These are phyloP conservation scores for Capitella teleta DNA, from an alignment of 1,140 invertebrate genomes.

Conservation along the genomic window DNA sequence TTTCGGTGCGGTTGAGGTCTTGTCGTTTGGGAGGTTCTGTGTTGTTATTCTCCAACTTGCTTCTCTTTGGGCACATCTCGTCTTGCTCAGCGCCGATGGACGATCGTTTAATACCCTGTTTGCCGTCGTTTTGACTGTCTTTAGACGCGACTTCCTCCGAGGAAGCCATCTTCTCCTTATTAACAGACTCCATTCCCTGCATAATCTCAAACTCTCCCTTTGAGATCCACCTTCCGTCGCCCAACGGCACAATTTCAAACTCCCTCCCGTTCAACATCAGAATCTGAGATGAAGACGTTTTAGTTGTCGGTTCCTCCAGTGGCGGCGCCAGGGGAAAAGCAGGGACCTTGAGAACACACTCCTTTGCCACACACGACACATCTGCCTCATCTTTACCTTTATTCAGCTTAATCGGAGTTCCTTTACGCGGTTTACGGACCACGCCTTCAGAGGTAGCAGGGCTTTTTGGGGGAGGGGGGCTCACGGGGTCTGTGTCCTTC, in stretches of 20 bases:
- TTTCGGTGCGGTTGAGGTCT: too few relatives aligned
- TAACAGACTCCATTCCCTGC: slow-evolving; percentile 2
- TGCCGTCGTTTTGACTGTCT: too few relatives aligned
- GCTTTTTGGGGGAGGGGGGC: not conserved
- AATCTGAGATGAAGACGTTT: slow-evolving; percentile 3
- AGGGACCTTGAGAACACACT: too few relatives aligned
- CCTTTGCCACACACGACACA: too few relatives aligned
- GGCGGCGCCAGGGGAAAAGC: not conserved
- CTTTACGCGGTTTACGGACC: not conserved
- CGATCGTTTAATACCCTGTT: too few relatives aligned
- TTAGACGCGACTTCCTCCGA: too few relatives aligned
- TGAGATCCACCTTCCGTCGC: slow-evolving; percentile 11
- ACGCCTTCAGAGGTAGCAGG: not conserved
- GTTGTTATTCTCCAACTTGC: too few relatives aligned
- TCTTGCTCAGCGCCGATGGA: too few relatives aligned
- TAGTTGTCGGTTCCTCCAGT: not conserved
- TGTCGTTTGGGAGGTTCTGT: too few relatives aligned
- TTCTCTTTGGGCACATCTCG: too few relatives aligned
- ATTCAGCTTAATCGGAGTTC: slow-evolving; percentile 2
- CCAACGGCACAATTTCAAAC: slow-evolving; percentile 13
- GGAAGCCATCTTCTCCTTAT: too few relatives aligned
- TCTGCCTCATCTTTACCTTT: not conserved
- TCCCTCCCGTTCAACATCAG: slow-evolving; percentile 13
- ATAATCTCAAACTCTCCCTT: slow-evolving; percentile 12
- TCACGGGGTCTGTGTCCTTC: not conserved